Evolutionary conservation across 2,113 vertebrate genomes (phyloP), one percentile per base, ranked within the genome.

Genomic region (Turnix velox): DNA sequence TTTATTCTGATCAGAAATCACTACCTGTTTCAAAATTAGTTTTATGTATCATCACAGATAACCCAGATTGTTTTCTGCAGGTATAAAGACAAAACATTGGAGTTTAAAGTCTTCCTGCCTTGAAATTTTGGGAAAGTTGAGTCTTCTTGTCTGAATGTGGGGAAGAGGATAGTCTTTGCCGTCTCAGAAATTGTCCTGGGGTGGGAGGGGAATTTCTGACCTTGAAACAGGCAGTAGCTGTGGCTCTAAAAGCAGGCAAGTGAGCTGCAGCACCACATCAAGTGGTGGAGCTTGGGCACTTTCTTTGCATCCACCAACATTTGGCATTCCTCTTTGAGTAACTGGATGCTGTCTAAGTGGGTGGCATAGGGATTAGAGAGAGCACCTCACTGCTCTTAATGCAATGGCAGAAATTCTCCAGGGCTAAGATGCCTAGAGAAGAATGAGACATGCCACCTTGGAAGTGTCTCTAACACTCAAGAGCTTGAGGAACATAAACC

Each of bases 341-440:
- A 30, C 7, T 59, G 46, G 7, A 33, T 59, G 18, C 22, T n/a
- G 30, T n/a, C 9, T 55, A 24, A 57, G 23, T 51, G 25, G 19
- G 12, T 49, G 17, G 14, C 48, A 14, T 25, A 39, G n/a, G 24
- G 54, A 10, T 67, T 83, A 58, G 51, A 76, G 55, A n/a, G 54
- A 39, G 16, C 18, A 61, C 24, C 20, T 89, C 6, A 10, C 45
- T 5, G 14, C n/a, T 52, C 8, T 9, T 77, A 87, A 80, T 73
- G 15, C 4, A 14, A 0, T 43, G 20, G 37, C 73, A 33, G 27
- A 55, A 65, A 51, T 51, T 42, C 8, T 84, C 18, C 18, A 80
- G 18, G 62, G 15, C 35, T 67, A 0, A 76, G 52, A 27, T 0
- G 1, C 13, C 2, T 62, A 48, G 23, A 63, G 52, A 63, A 49